Percentiles rank a stretch among this genome's conserved stretches.
Evolutionary conservation across 2,113 vertebrate species (phyloP).

Genomic region (Athene noctua): DNA sequence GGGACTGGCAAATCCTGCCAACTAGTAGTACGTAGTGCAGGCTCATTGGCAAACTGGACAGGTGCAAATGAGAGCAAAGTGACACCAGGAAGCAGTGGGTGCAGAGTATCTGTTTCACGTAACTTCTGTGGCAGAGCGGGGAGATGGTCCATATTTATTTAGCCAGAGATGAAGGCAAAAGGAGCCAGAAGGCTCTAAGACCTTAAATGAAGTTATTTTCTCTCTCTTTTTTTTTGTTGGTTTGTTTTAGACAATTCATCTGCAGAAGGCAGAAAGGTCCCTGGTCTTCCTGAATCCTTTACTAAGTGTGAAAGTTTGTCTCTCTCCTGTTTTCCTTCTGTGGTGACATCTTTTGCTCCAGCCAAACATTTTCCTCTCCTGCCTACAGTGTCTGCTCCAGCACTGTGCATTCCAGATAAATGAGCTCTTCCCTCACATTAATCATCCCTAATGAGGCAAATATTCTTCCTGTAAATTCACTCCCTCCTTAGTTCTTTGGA

Average conservation of each 20-base stretch:
- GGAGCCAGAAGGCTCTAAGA: neutral
- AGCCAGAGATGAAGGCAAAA: neutral
- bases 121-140: neutral
- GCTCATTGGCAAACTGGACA: neutral
- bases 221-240: neutral
- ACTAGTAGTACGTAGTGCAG: neutral
- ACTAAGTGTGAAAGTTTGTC: neutral
- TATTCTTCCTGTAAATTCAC: neutral
- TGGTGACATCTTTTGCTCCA: neutral
- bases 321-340: neutral
- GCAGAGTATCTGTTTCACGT: neutral
- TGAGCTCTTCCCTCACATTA: constrained; percentile 2
- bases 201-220: neutral
- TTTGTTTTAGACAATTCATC: neutral
- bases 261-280: neutral
- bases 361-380: neutral
- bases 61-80: fast-evolving
- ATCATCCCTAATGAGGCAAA: constrained; percentile 20
- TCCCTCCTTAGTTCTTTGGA: neutral
- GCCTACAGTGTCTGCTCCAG: neutral
- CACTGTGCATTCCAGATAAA: neutral
- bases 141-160: neutral
- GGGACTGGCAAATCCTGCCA: neutral
- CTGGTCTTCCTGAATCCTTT: neutral
- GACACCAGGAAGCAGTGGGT: neutral